A percentile compares a stretch with the other conserved stretches of the same genome.
Evolutionary conservation across 2,888 invertebrate genomes (phyloP).

Genomic region (Biston stratarius): DNA sequence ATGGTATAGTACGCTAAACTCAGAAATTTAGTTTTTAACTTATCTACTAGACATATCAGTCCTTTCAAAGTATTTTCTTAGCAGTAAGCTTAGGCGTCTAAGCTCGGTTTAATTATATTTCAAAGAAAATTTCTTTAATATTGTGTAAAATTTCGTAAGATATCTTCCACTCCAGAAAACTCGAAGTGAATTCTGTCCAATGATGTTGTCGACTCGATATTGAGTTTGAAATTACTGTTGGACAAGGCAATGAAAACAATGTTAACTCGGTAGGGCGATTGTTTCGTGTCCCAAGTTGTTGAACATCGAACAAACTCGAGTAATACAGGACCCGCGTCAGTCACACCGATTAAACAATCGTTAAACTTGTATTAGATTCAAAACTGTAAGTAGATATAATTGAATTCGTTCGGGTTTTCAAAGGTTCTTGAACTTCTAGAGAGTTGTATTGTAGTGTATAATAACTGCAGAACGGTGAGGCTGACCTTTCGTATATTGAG

Average conservation of each 20-base stretch:
- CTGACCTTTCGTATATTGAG: background rate
- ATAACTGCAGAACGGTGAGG: background rate
- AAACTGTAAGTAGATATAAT: slow-evolving; percentile 10
- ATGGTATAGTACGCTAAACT: too few relatives aligned
- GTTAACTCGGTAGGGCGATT: slow-evolving; percentile 24
- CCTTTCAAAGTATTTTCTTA: background rate
- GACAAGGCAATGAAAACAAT: slow-evolving; percentile 35
- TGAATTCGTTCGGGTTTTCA: background rate
- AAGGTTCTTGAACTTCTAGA: slow-evolving; percentile 10
- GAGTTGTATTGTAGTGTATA: background rate
- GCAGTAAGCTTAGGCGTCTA: background rate
- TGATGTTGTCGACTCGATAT: slow-evolving; percentile 24
- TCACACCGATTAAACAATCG: slow-evolving; percentile 25
- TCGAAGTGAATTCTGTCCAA: slow-evolving; percentile 19
- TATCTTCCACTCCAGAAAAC: slow-evolving; percentile 21
- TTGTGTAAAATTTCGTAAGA: slow-evolving; percentile 24
- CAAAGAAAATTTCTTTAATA: slow-evolving; percentile 5
- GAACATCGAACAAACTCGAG: slow-evolving; percentile 32
- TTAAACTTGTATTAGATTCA: slow-evolving; percentile 11
- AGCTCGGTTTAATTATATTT: background rate
- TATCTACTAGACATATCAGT: too few relatives aligned
- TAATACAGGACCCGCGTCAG: slow-evolving; percentile 19
- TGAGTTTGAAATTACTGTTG: slow-evolving; percentile 37
- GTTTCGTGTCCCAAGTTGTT: slow-evolving; percentile 28
- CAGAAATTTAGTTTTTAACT: too few relatives aligned